A percentile compares a stretch with the other conserved stretches of the same genome.
Evolutionary conservation across 2,113 vertebrate species (phyloP).

Genomic region (Okapia johnstoni): DNA sequence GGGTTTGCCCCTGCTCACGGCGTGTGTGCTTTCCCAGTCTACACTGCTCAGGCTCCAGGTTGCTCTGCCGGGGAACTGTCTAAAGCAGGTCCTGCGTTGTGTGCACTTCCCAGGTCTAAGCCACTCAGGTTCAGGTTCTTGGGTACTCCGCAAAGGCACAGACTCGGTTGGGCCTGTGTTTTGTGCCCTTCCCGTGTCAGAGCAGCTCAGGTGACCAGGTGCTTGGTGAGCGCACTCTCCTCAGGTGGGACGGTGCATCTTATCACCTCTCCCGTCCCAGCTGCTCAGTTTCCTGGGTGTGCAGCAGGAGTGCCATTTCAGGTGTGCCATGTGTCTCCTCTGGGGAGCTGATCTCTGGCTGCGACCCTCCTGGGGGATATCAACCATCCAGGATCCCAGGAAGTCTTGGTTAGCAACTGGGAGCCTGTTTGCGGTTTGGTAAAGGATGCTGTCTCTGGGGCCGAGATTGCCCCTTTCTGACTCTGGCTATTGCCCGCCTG

Average conservation of each 20-base stretch:
- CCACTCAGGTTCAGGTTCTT: background rate
- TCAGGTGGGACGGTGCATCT: background rate
- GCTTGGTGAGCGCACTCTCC: background rate
- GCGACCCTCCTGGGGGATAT: accelerated
- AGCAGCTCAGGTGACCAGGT: background rate
- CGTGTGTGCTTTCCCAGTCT: background rate
- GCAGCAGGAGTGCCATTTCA: background rate
- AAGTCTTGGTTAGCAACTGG: background rate
- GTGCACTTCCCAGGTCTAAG: background rate
- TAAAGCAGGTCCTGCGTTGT: accelerated
- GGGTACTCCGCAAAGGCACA: background rate
- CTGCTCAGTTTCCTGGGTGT: background rate
- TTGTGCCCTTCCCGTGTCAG: background rate
- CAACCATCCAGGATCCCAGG: background rate
- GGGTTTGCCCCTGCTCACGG: background rate
- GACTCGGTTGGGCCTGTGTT: background rate
- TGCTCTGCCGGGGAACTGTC: background rate
- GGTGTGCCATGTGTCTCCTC: background rate
- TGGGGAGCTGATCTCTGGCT: background rate
- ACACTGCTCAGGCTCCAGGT: background rate
- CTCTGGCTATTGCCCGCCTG: background rate
- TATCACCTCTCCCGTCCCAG: background rate
- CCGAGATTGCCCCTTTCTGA: background rate
- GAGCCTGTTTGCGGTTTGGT: background rate
- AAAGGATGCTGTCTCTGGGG: background rate